Evolutionary conservation across 2,888 invertebrate species (phyloP), one percentile per base, ranked within the genome.

Genomic region (Platerodrilus igneus): DNA sequence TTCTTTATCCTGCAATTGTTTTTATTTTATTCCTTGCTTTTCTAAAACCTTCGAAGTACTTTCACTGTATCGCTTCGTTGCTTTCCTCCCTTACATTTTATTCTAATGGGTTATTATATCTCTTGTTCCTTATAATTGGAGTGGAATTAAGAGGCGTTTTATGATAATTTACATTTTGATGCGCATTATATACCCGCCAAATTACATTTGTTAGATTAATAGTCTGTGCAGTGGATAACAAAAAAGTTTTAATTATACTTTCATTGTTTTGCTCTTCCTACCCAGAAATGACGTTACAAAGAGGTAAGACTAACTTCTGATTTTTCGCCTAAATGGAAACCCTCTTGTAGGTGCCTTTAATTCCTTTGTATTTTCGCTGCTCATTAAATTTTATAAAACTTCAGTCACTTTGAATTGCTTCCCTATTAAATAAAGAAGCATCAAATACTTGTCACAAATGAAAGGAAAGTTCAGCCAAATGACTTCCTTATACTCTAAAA

Each of bases 101-200:
- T 33, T 39, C 27, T 39, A 39, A 39, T 32, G 25, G 32, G 20
- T 28, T 33, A 39, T 39, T 39, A 39, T 39, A 33, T 28, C 32
- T 33, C 23, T 17, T 31, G 25, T 37, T 37, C 30, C 26, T 37
- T 37, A 37, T 37, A 37, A 37, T 37, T 37, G 37, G 25, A 37
- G 31, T 31, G 17, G 31, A 22, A 37, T 37, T 37, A 37, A 37
- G 29, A 30, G 10, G 21, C 25, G 27, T 25, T 32, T 39, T 39
- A 29, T 27, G 25, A 19, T 31, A 26, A 37, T 31, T 37, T 31
- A 31, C 31, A 20, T 37, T 37, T 37, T 37, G 21, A 37, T 37
- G 18, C 37, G 13, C 29, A 28, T 29, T 37, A 37, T 23, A 20
- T 29, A 37, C 14, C 22, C 11, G 13, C n/a, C 15, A 29, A 29